A percentile compares a stretch with the other conserved stretches of the same genome.
Conservation (phyloP, 2,113 vertebrate genomes). For the Protomyctophum bolini region DNA sequence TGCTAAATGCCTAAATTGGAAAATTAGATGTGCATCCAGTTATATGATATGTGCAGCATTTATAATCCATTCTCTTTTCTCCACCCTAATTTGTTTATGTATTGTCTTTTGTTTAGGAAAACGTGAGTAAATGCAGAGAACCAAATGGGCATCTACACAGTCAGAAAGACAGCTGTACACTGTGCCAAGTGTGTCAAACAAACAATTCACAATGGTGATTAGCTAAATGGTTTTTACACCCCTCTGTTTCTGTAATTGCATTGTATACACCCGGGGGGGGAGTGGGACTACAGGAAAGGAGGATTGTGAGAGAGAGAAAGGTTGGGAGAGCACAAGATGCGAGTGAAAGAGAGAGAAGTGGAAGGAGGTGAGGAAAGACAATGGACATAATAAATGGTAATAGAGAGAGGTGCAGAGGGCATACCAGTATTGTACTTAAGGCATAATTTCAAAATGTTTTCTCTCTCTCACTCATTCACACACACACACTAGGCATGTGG, state of each 20-base stretch:
- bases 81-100: conserved; percentile 16
- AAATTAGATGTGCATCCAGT: no score
- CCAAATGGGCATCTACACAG: conserved; percentile 45
- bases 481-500: no score
- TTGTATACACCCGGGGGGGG: conserved; percentile 30
- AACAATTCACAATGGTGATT: conserved; percentile 51
- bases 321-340: not conserved
- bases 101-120: not conserved
- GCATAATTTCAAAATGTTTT: no score
- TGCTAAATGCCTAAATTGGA: no score
- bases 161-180: conserved; percentile 42
- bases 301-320: not conserved
- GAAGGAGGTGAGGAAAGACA: not conserved
- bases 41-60: no score
- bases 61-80: conserved; percentile 10
- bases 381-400: not conserved
- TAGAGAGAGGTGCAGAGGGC: not conserved
- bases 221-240: conserved; percentile 52
- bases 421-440: no score
- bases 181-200: conserved; percentile 65
- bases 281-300: not conserved
- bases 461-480: no score
- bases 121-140: conserved; percentile 20
- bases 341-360: not conserved
- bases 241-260: conserved; percentile 49